Conservation (phyloP, 1,140 invertebrate species). For the Pseudobourletiella spinata region DNA sequence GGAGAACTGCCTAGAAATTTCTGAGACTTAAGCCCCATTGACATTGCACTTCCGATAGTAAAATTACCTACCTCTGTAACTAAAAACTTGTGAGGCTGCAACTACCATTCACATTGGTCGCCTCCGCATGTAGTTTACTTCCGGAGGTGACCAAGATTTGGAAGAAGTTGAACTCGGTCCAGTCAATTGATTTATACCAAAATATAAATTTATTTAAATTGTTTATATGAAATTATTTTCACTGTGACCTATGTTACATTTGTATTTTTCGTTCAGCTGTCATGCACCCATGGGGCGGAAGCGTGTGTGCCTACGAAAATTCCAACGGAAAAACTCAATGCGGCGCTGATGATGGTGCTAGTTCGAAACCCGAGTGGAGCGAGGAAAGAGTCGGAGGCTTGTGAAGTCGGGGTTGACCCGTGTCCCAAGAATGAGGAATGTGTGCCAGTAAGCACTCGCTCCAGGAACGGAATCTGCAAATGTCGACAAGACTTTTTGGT, state of each 20-base stretch:
- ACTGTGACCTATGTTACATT: slow-evolving; percentile 46
- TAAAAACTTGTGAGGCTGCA: neutral
- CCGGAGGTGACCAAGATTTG: neutral
- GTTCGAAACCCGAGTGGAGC: slow-evolving; percentile 44
- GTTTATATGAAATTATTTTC: neutral
- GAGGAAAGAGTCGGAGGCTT: no score
- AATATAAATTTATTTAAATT: slow-evolving; percentile 2
- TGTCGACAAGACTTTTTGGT: slow-evolving; percentile 52
- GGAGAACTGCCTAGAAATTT: neutral
- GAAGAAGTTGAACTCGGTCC: slow-evolving; percentile 5
- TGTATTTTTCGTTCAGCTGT: slow-evolving; percentile 53
- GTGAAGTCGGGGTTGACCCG: slow-evolving; percentile 38
- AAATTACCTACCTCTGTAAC: slow-evolving; percentile 43
- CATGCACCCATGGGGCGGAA: slow-evolving; percentile 40
- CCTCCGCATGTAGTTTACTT: neutral
- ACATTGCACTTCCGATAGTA: slow-evolving; percentile 57
- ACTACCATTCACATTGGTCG: no score
- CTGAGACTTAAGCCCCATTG: neutral
- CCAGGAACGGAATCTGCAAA: slow-evolving; percentile 55
- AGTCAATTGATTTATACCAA: no score
- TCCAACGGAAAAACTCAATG: no score
- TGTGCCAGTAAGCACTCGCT: slow-evolving; percentile 36
- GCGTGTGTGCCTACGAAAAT: slow-evolving; percentile 2
- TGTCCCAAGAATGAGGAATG: slow-evolving; percentile 41
- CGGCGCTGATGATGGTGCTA: no score